phyloP scores from a whole-genome alignment of 1,140 invertebrate species.

The Pemphigus obesinymphae region DNA sequence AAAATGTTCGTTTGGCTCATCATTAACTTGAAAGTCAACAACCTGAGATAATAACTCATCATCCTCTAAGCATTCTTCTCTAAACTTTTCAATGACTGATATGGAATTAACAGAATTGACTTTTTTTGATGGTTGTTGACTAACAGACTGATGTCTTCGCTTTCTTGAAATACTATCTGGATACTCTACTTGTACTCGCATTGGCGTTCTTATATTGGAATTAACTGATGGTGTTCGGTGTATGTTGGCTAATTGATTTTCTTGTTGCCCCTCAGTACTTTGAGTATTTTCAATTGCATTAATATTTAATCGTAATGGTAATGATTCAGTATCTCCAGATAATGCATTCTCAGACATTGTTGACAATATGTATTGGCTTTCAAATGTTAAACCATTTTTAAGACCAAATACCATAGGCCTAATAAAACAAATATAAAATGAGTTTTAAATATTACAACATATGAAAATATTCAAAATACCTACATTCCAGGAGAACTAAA shows the following conservation, averaged over 20 bases:
- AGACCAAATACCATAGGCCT: slow-evolving; percentile 37
- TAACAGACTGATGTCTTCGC: neutral
- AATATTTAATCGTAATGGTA: neutral
- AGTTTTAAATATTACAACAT: neutral
- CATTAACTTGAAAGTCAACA: neutral
- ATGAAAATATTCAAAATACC: neutral
- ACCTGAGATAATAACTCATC: slow-evolving; percentile 23
- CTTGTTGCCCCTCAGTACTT: neutral
- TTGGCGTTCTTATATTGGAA: slow-evolving; percentile 18
- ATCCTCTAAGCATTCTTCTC: slow-evolving; percentile 19
- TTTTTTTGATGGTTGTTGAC: neutral
- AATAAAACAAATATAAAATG: neutral
- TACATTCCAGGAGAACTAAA: slow-evolving; percentile 35
- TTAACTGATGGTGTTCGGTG: neutral
- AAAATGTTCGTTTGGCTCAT: neutral
- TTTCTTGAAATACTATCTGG: slow-evolving; percentile 37
- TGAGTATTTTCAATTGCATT: slow-evolving; percentile 19
- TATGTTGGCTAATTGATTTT: neutral
- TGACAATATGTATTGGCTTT: slow-evolving; percentile 28
- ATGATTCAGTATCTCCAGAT: neutral
- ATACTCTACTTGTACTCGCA: slow-evolving; percentile 35
- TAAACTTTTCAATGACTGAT: slow-evolving; percentile 9
- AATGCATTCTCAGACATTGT: slow-evolving; percentile 14
- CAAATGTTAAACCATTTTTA: slow-evolving; percentile 30
- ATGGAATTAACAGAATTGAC: neutral